Evolutionary conservation across 1,140 invertebrate species (phyloP), one percentile per base, ranked within the genome.

Genomic region (Drosophila parabipectinata): DNA sequence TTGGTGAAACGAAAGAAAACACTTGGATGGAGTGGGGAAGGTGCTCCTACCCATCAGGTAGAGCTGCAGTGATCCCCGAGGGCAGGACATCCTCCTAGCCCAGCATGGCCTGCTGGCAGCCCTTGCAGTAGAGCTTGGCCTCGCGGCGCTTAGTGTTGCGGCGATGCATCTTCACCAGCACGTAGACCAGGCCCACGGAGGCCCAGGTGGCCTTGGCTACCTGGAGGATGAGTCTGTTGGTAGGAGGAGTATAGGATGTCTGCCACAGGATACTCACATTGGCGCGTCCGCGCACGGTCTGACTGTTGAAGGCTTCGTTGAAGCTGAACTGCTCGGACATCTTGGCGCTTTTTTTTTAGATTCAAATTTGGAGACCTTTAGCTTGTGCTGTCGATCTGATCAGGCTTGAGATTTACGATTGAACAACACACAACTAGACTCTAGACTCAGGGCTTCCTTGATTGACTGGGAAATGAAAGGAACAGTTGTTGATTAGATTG

Each of bases 121-220:
- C 54, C 55, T 87, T 87, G 62, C 82, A 85, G 28, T 85, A 87
- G 8, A 67, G 53, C 39, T 39, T 52, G 4, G 44, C 6, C 28
- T 85, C 78, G 4, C 64, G 66, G 8, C 82, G 69, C 58, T 87
- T 68, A 1, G 37, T n/a, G n/a, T 54, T 82, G 48, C 71, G 61
- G 4, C 58, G 59, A 8, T 58, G 69, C 55, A 78, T 78, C 69
- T 72, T 87, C 1, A 87, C 53, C 45, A 78, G n/a, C 4, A 78
- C 48, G 48, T 87, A 85, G 28, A 81, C 32, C 8, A 87, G 12
- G 1, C 81, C 82, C 69, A 87, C 54, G 0, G 74, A 71, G 4
- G 71, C 69, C 67, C 74, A 75, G 6, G 81, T 85, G 74, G 82
- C 82, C 74, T 85, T 85, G 51, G 81, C 74, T 94, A 98, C 97